These are phyloP conservation scores for Campylomormyrus tamandua DNA, from an alignment of 2,113 vertebrate species.

Conservation along the genomic window DNA sequence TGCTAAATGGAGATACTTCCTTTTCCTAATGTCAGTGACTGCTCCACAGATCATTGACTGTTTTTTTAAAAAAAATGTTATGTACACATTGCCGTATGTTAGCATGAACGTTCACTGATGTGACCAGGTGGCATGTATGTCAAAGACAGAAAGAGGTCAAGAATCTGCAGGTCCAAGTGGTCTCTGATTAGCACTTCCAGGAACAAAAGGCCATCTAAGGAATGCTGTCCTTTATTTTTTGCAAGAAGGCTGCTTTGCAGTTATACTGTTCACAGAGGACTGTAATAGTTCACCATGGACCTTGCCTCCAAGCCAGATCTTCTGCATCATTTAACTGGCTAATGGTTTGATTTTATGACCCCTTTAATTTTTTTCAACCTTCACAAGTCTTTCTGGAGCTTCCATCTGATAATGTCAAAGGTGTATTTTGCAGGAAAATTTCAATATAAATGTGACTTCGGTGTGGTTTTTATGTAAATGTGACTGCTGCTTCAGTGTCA, in stretches of 20 bases:
- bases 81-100: not conserved
- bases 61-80: not conserved
- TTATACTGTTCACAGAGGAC: not conserved
- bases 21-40: not conserved
- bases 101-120: not conserved
- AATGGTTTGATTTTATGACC: slow-evolving; percentile 22
- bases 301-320: slow-evolving; percentile 12
- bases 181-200: not conserved
- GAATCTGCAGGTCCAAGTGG: not conserved
- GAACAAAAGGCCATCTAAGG: not conserved
- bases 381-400: slow-evolving; percentile 18
- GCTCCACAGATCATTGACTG: not conserved
- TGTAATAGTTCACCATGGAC: not conserved
- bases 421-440: not conserved
- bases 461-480: not conserved
- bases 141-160: not conserved
- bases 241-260: not conserved
- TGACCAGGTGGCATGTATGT: not conserved
- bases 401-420: slow-evolving; percentile 14
- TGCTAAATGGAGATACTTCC: not conserved
- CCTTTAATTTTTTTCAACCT: slow-evolving; percentile 15
- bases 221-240: not conserved
- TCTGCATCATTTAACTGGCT: slow-evolving; percentile 23
- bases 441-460: not conserved
- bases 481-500: not conserved